Base-by-base conservation (phyloP, 2,888 invertebrate species). In the Drosophila diplacantha region DNA sequence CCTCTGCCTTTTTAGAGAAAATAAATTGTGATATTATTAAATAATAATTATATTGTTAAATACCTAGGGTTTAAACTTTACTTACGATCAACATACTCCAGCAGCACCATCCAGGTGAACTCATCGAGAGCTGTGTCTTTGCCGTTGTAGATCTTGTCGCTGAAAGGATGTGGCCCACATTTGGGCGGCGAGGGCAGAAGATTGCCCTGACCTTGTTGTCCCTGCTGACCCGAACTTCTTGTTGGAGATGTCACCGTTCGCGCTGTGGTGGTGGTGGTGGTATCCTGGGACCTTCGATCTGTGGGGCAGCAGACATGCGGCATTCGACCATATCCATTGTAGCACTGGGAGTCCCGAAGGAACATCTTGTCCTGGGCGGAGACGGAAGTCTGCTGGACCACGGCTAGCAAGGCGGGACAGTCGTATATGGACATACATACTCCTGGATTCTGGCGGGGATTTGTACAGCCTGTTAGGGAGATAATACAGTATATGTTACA, bases 41-140 rank as follows among this genome's bases (percentile, higher is more conserved):
- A n/a, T n/a, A n/a, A n/a, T n/a, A n/a, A n/a, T n/a, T n/a, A n/a
- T n/a, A n/a, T n/a, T n/a, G n/a, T n/a, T n/a, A n/a, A n/a, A n/a
- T n/a, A n/a, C n/a, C n/a, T n/a, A n/a, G n/a, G n/a, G n/a, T 20
- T 18, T 9, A 3, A 4, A 0, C 1, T 7, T 18, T 20, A 85
- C 90, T 88, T 88, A 93, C 93, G 90, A 89, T 91, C 91, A 63
- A 90, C 89, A 79, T 93, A 93, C 84, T 91, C 90, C 9, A 93
- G 75, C n/a, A 93, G 86, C 0, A 89, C 91, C 92, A 93, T 92
- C 93, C 93, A 93, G 0, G 92, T 91, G 74, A 91, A 93, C 70
- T 93, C 93, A 71, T 91, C 92, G 2, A 93, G 75, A 0, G 90
- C 91, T 0, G 92, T 90, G 38, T 86, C 82, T 32, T 89, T 89